Evolutionary conservation across 2,888 invertebrate genomes (phyloP), one percentile per base, ranked within the genome.

Genomic region (Himalopsyche tibetana): DNA sequence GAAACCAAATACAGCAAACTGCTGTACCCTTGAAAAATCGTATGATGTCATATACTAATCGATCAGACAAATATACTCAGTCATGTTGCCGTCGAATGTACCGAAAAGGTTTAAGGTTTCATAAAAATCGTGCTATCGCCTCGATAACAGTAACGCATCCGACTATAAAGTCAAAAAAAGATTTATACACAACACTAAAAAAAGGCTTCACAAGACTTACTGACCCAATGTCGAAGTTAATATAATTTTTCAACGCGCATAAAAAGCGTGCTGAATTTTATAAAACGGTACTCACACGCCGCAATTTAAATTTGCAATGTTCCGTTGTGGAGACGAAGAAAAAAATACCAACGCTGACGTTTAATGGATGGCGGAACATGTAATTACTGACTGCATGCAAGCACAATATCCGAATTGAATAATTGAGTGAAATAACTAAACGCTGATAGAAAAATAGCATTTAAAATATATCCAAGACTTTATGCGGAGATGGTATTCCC

Each of bases 201-300:
- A 74, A 74, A 36, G 28, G 3, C 51, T 45, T 28, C 4, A 11
- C 28, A 69, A 36, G 69, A 11, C 45, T 51, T 51, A 51, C 28
- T 74, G 74, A 36, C 74, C 74, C 74, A 74, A 36, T 74, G 74
- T 74, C 74, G 74, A 74, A 74, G 74, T 74, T 74, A 38, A 74
- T 74, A 19, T 15, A 51, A 15, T 74, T 74, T 74, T 74, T 74
- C 9, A 15, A 3, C 38, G 74, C 74, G 28, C 36, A 74, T 74
- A 74, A 74, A 74, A 74, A 74, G 28, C 36, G 74, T 15, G n/a
- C 15, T 15, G 1, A 28, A 74, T 74, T 74, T 74, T 38, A 36
- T 74, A 74, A 74, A 74, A 74, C 74, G 74, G 74, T 36, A 74
- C 74, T 74, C 74, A 19, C 74, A 74, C 28, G 28, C 74, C 28